These are phyloP conservation scores for Cotesia vestalis DNA, from an alignment of 1,140 invertebrate species.

Conservation along the genomic window DNA sequence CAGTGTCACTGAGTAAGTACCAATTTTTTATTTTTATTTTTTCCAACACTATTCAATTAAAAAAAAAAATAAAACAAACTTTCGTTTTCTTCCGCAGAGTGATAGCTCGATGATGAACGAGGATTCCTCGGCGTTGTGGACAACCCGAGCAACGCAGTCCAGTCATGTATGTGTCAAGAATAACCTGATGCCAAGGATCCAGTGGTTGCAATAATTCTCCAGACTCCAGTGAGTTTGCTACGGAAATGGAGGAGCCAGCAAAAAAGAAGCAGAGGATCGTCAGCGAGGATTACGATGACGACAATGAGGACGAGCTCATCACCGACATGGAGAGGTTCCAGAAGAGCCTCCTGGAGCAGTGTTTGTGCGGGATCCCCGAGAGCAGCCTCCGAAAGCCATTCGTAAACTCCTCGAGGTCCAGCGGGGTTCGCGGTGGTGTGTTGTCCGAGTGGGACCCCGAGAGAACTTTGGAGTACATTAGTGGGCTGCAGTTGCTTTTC, in stretches of 20 bases:
- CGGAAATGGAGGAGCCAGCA: constrained; percentile 73
- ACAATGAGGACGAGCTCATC: constrained; percentile 65
- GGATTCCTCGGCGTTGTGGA: constrained; percentile 13
- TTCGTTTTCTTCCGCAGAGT: neutral
- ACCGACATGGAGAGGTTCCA: constrained; percentile 67
- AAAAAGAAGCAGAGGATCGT: constrained; percentile 78
- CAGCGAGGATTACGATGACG: constrained; percentile 58
- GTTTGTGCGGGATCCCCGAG: constrained; percentile 80
- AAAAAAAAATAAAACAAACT: neutral
- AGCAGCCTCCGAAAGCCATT: constrained; percentile 75
- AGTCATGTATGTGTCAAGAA: constrained; percentile 28
- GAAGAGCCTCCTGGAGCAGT: constrained; percentile 75
- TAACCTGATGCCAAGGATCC: constrained; percentile 28
- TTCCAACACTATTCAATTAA: neutral
- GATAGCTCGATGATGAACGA: constrained; percentile 11
- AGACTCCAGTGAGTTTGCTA: constrained; percentile 35
- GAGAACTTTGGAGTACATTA: constrained; percentile 79
- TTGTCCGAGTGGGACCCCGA: constrained; percentile 77
- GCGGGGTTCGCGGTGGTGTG: constrained; percentile 61
- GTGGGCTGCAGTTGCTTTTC: constrained; percentile 82
- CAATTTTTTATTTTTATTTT: neutral
- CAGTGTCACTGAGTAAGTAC: too few species aligned
- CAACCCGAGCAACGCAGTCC: neutral
- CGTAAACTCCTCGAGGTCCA: constrained; percentile 59
- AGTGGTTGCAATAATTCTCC: neutral